Evolutionary conservation across 2,113 vertebrate genomes (phyloP), one percentile per base, ranked within the genome.

Genomic region (Dicerorhinus sumatrensis): DNA sequence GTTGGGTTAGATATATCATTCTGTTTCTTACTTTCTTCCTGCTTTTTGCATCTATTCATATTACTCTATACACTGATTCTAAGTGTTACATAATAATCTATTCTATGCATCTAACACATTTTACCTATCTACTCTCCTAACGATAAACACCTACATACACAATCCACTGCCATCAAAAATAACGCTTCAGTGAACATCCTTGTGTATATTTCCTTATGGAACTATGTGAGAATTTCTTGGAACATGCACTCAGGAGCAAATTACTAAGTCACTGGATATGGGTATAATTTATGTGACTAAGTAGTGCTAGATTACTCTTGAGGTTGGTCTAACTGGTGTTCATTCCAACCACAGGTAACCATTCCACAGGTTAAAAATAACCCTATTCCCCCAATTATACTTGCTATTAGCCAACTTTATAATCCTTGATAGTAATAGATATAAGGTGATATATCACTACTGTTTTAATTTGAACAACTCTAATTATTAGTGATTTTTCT

Each of bases 81-180:
- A 91, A 60, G 21, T 76, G 25, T 5, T 76, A 56, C 13, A 58
- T 42, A 72, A 76, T 33, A 79, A 94, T 73, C 56, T 36, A 46
- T 18, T 77, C 62, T n/a, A 48, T 58, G 3, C 10, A 76, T 72
- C 31, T 13, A 62, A n/a, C 87, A 69, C 33, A 87, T 65, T 93
- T 93, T 42, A 73, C 25, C 25, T 36, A 31, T 23, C n/a, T 33
- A 77, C 36, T 67, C 13, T 69, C 63, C 48, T 80, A 79, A 92
- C 17, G 3, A 70, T 60, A 42, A 82, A 56, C 5, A 56, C 8
- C 18, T 33, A 29, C 23, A 10, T 25, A 70, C 31, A 91, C 54
- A 93, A 76, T 67, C 85, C 58, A 63, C 29, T 75, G 31, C 56
- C 20, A 69, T 83, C 87, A 88, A 91, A 96, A 94, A 84, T 58